A percentile compares a stretch with the other conserved stretches of the same genome.
Conservation (phyloP, 2,113 vertebrate species). For the Barnardius zonarius region DNA sequence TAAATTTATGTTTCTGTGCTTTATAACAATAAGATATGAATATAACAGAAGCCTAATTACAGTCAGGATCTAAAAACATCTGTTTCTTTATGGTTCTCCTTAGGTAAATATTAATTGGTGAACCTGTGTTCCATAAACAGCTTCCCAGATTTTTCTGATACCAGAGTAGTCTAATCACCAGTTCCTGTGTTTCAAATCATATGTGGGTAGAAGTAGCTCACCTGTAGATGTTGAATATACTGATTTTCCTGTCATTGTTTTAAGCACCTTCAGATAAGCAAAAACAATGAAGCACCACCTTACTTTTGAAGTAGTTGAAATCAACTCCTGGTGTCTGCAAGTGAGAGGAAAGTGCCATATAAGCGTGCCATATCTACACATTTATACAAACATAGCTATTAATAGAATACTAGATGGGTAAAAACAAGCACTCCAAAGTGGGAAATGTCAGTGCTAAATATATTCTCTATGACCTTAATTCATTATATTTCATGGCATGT, state of each 20-base stretch:
- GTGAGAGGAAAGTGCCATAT: not conserved
- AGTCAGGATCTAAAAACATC: not conserved
- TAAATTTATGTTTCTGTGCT: not conserved
- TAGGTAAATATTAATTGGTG: not conserved
- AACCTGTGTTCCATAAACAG: not conserved
- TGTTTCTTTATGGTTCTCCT: not conserved
- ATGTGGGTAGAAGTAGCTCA: not conserved
- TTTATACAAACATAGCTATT: not conserved
- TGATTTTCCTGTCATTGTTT: not conserved
- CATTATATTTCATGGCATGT: not conserved
- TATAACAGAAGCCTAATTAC: not conserved
- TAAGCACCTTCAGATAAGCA: not conserved
- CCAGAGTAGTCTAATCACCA: not conserved
- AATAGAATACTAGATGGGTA: not conserved
- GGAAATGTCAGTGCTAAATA: not conserved
- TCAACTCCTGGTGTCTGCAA: not conserved
- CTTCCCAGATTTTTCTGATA: not conserved
- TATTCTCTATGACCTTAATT: not conserved
- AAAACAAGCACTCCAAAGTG: not conserved
- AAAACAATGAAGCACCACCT: not conserved
- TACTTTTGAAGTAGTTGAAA: not conserved
- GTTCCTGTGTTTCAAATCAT: not conserved
- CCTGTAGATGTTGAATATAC: not conserved
- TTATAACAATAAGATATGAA: not conserved
- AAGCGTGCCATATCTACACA: not conserved